A percentile compares a stretch with the other conserved stretches of the same genome.
These are phyloP conservation scores for Apodemia duryi DNA, from an alignment of 2,888 invertebrate genomes.

Conservation along the genomic window DNA sequence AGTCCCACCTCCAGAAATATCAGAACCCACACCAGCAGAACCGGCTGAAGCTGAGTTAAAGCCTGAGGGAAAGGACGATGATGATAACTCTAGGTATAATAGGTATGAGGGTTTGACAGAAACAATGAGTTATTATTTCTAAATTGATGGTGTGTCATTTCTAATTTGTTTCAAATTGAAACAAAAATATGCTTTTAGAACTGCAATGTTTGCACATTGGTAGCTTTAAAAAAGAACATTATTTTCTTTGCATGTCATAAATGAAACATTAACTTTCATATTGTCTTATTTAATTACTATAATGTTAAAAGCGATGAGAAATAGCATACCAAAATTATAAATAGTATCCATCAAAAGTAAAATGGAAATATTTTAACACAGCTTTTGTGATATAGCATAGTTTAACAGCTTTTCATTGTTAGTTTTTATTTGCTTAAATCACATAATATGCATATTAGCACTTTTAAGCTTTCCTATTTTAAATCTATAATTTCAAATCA, in stretches of 20 bases:
- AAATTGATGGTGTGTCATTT: constrained; percentile 37
- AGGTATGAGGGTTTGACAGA: constrained; percentile 83
- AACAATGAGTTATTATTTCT: constrained; percentile 63
- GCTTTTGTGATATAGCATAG: constrained; percentile 16
- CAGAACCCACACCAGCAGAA: constrained; percentile 64
- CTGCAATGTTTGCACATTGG: background rate
- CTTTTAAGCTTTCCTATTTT: constrained; percentile 12
- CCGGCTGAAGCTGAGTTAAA: constrained; percentile 59
- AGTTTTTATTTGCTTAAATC: constrained; percentile 17
- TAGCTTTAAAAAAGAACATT: background rate
- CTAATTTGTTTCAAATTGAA: constrained; percentile 23
- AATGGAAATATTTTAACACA: constrained; percentile 19
- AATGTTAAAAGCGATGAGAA: constrained; percentile 26
- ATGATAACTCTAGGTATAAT: constrained; percentile 92
- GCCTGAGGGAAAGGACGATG: constrained; percentile 84
- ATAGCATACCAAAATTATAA: constrained; percentile 31
- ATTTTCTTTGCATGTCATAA: background rate
- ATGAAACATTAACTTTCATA: background rate
- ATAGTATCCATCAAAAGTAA: background rate
- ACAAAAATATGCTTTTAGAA: background rate
- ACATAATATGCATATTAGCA: constrained; percentile 16
- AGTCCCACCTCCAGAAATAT: constrained; percentile 60
- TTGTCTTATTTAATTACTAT: background rate
- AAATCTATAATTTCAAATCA: background rate
- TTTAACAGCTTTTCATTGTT: constrained; percentile 7